These are phyloP conservation scores for Cyrtorhinus lividipennis DNA, from an alignment of 1,140 invertebrate genomes.

Conservation along the genomic window DNA sequence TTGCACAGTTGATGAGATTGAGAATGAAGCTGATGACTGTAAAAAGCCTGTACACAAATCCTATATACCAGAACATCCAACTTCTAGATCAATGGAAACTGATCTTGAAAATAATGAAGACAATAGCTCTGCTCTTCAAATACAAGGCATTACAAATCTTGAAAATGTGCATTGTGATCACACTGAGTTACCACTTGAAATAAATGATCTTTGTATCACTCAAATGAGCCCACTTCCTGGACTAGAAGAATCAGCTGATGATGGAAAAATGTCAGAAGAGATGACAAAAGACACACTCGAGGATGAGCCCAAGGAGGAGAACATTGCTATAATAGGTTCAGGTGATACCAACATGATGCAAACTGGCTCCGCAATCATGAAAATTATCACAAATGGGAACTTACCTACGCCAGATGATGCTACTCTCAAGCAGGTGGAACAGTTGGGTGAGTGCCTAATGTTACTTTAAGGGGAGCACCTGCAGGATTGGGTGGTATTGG, in stretches of 20 bases:
- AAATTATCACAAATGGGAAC: neutral
- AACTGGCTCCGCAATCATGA: neutral
- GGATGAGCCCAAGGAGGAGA: conserved; percentile 12
- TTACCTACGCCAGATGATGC: neutral
- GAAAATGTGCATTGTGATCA: conserved; percentile 2
- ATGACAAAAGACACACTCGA: too few species aligned
- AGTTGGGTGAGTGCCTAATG: neutral
- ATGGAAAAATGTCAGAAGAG: neutral
- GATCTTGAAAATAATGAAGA: neutral
- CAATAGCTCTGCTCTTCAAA: neutral
- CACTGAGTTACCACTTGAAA: conserved; percentile 13
- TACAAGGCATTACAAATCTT: neutral
- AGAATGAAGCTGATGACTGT: neutral
- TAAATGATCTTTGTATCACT: neutral
- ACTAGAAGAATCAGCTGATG: neutral
- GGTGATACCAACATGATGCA: neutral
- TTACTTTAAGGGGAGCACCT: too few species aligned
- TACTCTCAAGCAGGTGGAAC: neutral
- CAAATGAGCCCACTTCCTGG: neutral
- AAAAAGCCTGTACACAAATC: neutral
- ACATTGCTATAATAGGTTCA: neutral
- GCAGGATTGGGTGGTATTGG: too few species aligned
- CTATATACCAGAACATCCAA: neutral
- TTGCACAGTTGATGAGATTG: neutral
- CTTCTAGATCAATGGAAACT: neutral